Conservation (phyloP, 2,888 invertebrate genomes). For the Baccha elongata region DNA sequence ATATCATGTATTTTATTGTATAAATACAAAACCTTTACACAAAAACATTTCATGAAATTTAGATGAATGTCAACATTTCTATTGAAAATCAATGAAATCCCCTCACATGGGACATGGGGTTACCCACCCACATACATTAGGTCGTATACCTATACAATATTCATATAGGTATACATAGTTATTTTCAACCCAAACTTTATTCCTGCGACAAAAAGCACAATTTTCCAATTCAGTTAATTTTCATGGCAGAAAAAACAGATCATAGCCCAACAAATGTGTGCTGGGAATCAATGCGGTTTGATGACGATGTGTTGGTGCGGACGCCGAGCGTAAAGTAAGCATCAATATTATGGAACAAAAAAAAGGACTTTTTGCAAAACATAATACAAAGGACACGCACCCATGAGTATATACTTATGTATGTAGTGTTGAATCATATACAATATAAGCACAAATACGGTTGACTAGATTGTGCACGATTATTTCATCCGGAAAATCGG, state of each 20-base stretch:
- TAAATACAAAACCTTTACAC: conserved; percentile 1
- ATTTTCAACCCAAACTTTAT: conserved; percentile 36
- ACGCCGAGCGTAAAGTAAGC: neutral
- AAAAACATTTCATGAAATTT: conserved; percentile 29
- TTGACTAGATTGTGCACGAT: conserved; percentile 67
- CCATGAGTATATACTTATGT: neutral
- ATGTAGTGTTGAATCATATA: conserved; percentile 10
- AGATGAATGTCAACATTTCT: conserved; percentile 67
- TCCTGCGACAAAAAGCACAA: conserved; percentile 66
- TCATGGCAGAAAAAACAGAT: conserved; percentile 67
- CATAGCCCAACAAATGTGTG: conserved; percentile 55
- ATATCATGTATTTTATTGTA: conserved; percentile 17
- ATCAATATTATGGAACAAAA: neutral
- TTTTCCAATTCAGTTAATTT: conserved; percentile 72
- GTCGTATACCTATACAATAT: neutral
- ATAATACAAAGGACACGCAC: conserved; percentile 30
- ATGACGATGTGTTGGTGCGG: conserved; percentile 45
- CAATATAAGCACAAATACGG: conserved; percentile 52
- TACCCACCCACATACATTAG: neutral
- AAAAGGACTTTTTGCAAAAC: conserved; percentile 15
- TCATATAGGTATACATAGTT: neutral
- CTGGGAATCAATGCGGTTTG: conserved; percentile 58
- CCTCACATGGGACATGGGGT: neutral
- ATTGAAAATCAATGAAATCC: conserved; percentile 63
- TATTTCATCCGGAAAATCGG: conserved; percentile 71